These are phyloP conservation scores for Tetramorium simillimum DNA, from an alignment of 1,140 invertebrate species.

Conservation along the genomic window DNA sequence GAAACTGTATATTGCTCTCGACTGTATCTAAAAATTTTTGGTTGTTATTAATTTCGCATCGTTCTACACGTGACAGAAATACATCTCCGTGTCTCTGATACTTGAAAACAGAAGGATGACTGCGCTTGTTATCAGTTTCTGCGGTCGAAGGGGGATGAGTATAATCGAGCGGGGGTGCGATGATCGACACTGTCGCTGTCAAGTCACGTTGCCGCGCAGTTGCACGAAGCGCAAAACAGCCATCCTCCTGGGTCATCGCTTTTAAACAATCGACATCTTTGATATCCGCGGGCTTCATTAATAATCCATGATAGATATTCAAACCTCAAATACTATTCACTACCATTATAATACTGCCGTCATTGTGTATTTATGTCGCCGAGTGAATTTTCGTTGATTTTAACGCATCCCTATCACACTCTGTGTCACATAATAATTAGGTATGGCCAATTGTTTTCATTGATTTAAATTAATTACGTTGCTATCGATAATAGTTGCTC, in stretches of 20 bases:
- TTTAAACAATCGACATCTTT: constrained; percentile 50
- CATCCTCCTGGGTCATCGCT: constrained; percentile 30
- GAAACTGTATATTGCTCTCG: not conserved
- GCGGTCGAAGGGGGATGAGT: not conserved
- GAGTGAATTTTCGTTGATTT: constrained; percentile 35
- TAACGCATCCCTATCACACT: not conserved
- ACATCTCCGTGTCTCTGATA: constrained; percentile 1
- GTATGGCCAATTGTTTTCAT: not conserved
- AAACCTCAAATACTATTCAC: constrained; percentile 33
- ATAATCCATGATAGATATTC: constrained; percentile 51
- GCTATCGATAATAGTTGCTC: not conserved
- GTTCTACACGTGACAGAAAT: not conserved
- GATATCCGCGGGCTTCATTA: constrained; percentile 50
- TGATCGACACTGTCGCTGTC: constrained; percentile 36
- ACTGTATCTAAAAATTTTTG: not conserved
- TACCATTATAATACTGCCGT: constrained; percentile 28
- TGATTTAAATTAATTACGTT: constrained; percentile 39
- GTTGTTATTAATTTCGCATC: not conserved
- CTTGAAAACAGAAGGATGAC: not conserved
- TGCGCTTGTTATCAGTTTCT: constrained; percentile 20
- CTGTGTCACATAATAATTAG: not conserved
- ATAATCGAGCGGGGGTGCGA: not conserved
- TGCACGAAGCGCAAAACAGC: constrained; percentile 41
- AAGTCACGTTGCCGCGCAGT: not conserved
- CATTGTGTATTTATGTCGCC: constrained; percentile 21